phyloP scores from a whole-genome alignment of 1,140 invertebrate species.

The Lysiphlebus fabarum region DNA sequence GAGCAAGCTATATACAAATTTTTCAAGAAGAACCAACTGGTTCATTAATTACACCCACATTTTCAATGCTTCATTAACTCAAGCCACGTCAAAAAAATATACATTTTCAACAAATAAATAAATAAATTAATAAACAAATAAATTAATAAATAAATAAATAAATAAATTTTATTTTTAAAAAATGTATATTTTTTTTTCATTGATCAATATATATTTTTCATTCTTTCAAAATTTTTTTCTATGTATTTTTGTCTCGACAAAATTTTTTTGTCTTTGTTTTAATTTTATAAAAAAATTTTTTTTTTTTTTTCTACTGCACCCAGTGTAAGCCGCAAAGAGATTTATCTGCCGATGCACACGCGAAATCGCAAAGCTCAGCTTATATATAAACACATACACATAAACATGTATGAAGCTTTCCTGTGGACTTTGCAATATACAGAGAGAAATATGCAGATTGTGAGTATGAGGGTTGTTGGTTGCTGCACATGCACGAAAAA shows the following conservation, averaged over 20 bases:
- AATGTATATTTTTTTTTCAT: no score
- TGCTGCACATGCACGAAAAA: constrained; percentile 9
- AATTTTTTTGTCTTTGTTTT: constrained; percentile 18
- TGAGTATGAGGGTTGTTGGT: constrained; percentile 4
- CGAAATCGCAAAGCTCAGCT: constrained; percentile 24
- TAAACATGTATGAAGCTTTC: constrained; percentile 2
- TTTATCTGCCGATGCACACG: constrained; percentile 31
- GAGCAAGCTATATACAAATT: not conserved
- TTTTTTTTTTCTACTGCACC: constrained; percentile 10
- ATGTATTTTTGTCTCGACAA: not conserved
- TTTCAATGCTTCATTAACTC: not conserved
- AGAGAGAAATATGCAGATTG: constrained; percentile 3
- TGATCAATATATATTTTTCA: no score
- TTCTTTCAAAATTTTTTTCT: no score
- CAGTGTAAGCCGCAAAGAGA: constrained; percentile 22
- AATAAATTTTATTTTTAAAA: no score
- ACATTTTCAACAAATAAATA: no score
- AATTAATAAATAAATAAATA: no score
- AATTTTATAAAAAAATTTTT: no score
- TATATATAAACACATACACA: constrained; percentile 14
- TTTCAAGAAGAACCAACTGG: constrained; percentile 5
- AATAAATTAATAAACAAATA: no score
- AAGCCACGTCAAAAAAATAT: no score
- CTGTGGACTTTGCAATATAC: constrained; percentile 15
- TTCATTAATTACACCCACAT: constrained; percentile 10